Base-by-base conservation (phyloP, 92 coral and sea anemone species). In the Phenganax stokvisi region DNA sequence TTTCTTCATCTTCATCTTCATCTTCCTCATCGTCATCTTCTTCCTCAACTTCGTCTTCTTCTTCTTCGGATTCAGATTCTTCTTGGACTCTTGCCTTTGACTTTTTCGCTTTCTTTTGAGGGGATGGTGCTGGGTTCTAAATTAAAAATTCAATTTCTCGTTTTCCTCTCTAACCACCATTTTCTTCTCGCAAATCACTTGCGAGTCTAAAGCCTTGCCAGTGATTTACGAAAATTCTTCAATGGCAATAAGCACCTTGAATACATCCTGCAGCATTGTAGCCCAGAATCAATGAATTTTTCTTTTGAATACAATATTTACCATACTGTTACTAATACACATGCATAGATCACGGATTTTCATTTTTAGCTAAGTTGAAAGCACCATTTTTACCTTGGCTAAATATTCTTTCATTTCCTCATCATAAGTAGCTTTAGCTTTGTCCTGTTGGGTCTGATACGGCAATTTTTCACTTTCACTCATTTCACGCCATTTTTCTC, bases 401-500 rank as follows among this genome's bases (percentile, higher is more conserved):
- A 53, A 66, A 84, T 89, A 96, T 65, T 87, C 92, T 37, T 85
- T 87, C 89, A 96, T 90, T 8, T 85, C 92, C 54, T 63, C 85
- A 10, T 89, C 88, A 74, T 88, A 89, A 57, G 88, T 88, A 65
- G 84, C 83, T 64, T 88, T 92, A 3, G 93, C 99, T 3, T 62
- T 88, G 10, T 86, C 91, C 60, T 89, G 96, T 85, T 76, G 53
- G 76, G 76, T 77, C n/a, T 74, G 80, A 70, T 89, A 96, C 61
- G 90, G 86, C 81, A 87, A 76, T 60, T 92, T 96, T 0, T 90
- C 91, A 57, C 85, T 71, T 6, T 92, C 96, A 51, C 25, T 72
- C 96, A 96, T 96, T 37, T 20, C 57, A 69, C 99, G 90, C 99
- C 99, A 96, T 74, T 81, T 88, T 70, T 92, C 92, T 44, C 99